Evolutionary conservation across 30 jellyfish, hydroid and myxozoan species (phyloP).

Genomic region (Catostylus mosaicus): DNA sequence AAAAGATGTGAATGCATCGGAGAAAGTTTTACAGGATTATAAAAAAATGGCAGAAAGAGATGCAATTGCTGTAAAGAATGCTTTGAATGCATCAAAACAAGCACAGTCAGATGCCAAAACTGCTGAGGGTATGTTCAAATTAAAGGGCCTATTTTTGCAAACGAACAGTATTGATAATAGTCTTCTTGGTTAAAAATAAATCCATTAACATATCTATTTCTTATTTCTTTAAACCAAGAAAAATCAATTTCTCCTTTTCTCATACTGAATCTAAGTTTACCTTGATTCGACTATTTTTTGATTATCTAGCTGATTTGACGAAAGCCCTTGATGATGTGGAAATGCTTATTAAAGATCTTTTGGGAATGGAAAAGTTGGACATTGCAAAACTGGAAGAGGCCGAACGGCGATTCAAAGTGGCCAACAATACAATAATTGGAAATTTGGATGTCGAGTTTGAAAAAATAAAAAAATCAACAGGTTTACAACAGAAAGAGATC

Average conservation of each 20-base stretch:
- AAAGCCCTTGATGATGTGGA: constrained; percentile 81
- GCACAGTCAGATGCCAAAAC: constrained; percentile 59
- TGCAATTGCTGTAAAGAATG: constrained; percentile 64
- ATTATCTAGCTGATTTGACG: constrained; percentile 25
- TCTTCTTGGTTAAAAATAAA: too few species aligned
- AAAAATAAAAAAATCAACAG: constrained; percentile 32
- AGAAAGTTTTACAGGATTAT: constrained; percentile 45
- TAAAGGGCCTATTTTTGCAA: too few species aligned
- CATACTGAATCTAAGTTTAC: too few species aligned
- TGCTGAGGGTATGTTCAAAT: constrained; percentile 53
- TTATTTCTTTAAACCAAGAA: too few species aligned
- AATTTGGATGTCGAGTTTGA: constrained; percentile 68
- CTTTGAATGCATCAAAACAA: constrained; percentile 43
- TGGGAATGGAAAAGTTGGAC: constrained; percentile 54
- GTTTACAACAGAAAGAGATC: constrained; percentile 52
- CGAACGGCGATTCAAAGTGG: constrained; percentile 79
- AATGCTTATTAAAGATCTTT: constrained; percentile 71
- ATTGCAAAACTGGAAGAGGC: constrained; percentile 85
- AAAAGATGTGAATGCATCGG: constrained; percentile 46
- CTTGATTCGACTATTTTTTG: not conserved
- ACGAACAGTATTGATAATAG: too few species aligned
- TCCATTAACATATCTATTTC: too few species aligned
- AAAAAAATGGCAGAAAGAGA: constrained; percentile 69
- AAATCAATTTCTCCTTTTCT: too few species aligned
- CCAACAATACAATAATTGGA: constrained; percentile 61